Conservation (phyloP, 2,888 invertebrate species). For the Lucinisca nassula region DNA sequence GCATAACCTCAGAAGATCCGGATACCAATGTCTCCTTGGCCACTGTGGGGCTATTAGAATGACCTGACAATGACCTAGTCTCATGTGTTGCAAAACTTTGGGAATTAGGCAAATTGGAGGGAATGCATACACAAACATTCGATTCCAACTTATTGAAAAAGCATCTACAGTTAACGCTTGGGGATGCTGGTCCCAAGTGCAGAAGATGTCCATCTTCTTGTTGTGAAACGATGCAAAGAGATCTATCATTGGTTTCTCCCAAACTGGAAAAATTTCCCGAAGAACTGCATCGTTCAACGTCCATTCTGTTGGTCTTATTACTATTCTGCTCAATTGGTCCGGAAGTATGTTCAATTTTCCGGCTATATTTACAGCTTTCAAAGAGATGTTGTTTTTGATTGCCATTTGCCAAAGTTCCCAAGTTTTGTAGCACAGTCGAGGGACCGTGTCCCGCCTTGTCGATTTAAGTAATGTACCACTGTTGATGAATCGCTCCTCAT, state of each 20-base stretch:
- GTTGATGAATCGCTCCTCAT: background rate
- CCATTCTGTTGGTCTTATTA: constrained; percentile 44
- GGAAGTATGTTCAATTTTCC: constrained; percentile 46
- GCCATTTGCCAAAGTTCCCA: constrained; percentile 37
- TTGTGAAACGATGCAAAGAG: background rate
- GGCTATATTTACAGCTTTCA: constrained; percentile 45
- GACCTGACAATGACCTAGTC: constrained; percentile 29
- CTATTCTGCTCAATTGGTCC: constrained; percentile 25
- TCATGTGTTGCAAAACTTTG: constrained; percentile 25
- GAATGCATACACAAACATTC: constrained; percentile 47
- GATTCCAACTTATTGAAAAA: constrained; percentile 35
- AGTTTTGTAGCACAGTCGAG: no score
- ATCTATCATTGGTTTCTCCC: constrained; percentile 20
- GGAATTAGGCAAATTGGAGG: constrained; percentile 44
- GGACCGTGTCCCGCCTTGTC: background rate
- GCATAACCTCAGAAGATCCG: no score
- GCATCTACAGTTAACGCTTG: constrained; percentile 42
- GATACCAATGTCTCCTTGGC: no score
- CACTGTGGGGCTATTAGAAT: constrained; percentile 44
- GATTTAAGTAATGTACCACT: background rate
- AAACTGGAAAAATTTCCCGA: constrained; percentile 19
- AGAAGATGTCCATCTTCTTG: constrained; percentile 22
- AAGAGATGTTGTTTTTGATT: background rate
- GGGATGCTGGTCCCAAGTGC: no score
- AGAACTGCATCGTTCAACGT: constrained; percentile 4